Evolutionary conservation across 2,113 vertebrate genomes (phyloP).

Genomic region (Scortum barcoo): DNA sequence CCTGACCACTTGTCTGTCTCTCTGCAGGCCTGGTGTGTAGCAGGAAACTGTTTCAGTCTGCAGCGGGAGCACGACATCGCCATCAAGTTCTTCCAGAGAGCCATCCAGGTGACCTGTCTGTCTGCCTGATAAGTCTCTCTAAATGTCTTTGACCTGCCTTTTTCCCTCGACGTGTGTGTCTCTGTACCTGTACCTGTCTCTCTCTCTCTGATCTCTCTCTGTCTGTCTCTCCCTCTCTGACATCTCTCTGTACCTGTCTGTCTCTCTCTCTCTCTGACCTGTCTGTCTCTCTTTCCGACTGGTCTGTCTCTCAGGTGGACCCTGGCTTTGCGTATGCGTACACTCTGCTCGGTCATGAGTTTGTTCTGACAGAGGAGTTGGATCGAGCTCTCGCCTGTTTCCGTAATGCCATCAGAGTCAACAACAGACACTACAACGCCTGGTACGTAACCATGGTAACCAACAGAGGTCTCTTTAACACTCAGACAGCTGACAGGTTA

Average conservation of each 20-base stretch:
- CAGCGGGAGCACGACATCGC: slow-evolving; percentile 98
- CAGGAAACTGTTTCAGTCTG: slow-evolving; percentile 98
- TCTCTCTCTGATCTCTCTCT: neutral
- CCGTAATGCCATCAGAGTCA: slow-evolving; percentile 96
- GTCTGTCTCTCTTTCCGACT: neutral
- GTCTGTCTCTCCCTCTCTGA: too few species aligned
- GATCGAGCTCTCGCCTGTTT: slow-evolving; percentile 97
- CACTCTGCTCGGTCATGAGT: slow-evolving; percentile 96
- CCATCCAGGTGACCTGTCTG: slow-evolving; percentile 88
- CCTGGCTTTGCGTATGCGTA: slow-evolving; percentile 97
- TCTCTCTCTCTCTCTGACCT: neutral
- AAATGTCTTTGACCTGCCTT: too few species aligned
- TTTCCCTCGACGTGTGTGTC: neutral
- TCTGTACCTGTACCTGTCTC: neutral
- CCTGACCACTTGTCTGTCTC: neutral
- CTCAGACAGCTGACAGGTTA: too few species aligned
- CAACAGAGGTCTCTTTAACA: too few species aligned
- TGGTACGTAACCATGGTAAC: slow-evolving; percentile 68
- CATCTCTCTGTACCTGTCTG: too few species aligned
- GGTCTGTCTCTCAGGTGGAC: slow-evolving; percentile 85
- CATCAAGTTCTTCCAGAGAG: slow-evolving; percentile 99
- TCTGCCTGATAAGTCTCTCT: neutral
- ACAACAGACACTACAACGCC: slow-evolving; percentile 96
- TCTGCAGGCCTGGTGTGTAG: slow-evolving; percentile 95
- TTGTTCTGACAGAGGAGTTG: slow-evolving; percentile 96